Percentiles rank a stretch among this genome's conserved stretches.
These are phyloP conservation scores for Hirtodrosophila cameraria DNA, from an alignment of 2,888 invertebrate species.

Conservation along the genomic window DNA sequence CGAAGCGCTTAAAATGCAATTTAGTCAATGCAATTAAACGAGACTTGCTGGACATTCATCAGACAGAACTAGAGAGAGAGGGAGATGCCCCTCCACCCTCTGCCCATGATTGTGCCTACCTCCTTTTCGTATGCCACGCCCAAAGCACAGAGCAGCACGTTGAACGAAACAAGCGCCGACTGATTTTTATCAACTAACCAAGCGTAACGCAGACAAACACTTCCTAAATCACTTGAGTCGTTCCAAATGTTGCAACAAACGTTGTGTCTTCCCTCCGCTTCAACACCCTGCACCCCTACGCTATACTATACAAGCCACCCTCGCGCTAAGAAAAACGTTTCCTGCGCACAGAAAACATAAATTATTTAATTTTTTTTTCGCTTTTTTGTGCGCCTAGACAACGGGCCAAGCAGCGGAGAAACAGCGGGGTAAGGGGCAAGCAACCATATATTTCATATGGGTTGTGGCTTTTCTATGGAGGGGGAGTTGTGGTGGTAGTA, in stretches of 20 bases:
- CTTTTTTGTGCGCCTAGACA: slow-evolving; percentile 40
- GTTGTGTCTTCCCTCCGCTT: slow-evolving; percentile 4
- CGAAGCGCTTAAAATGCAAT: slow-evolving; percentile 68
- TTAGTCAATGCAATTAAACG: slow-evolving; percentile 69
- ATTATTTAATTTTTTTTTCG: slow-evolving; percentile 71
- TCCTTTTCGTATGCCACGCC: slow-evolving; percentile 23
- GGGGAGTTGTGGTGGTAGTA: background rate
- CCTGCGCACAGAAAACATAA: slow-evolving; percentile 78
- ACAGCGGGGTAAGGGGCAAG: background rate
- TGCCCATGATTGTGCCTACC: too few relatives aligned
- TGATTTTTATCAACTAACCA: slow-evolving; percentile 83
- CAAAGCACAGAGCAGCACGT: slow-evolving; percentile 40
- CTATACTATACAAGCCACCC: slow-evolving; percentile 38
- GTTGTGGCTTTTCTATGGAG: background rate
- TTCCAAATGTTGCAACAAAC: slow-evolving; percentile 20
- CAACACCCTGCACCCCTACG: background rate
- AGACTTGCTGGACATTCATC: too few relatives aligned
- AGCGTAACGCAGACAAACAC: slow-evolving; percentile 82
- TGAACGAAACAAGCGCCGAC: slow-evolving; percentile 59
- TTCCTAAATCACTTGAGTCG: slow-evolving; percentile 81
- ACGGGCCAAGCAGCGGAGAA: slow-evolving; percentile 8
- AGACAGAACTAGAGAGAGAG: background rate
- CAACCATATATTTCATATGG: slow-evolving; percentile 53
- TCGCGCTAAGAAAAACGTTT: slow-evolving; percentile 57
- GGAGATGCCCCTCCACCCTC: too few relatives aligned